Percentiles rank a stretch among this genome's conserved stretches.
Evolutionary conservation across 1,140 invertebrate species (phyloP).

Genomic region (Hycleus cichorii): DNA sequence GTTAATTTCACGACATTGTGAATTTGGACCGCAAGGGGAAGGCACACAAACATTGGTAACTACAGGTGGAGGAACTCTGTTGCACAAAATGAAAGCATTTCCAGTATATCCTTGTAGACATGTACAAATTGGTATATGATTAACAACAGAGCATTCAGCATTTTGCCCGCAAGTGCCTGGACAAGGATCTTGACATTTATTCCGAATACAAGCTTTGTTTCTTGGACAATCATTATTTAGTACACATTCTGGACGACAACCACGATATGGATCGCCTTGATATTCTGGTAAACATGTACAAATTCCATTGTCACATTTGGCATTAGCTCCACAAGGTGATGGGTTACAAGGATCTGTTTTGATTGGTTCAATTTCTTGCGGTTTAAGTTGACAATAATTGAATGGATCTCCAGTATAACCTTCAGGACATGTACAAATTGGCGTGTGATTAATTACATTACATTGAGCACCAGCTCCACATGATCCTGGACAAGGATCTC

Average conservation of each 20-base stretch:
- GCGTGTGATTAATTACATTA: slow-evolving; percentile 45
- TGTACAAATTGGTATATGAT: slow-evolving; percentile 67
- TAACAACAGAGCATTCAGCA: slow-evolving; percentile 63
- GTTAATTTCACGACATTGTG: slow-evolving; percentile 69
- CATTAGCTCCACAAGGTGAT: slow-evolving; percentile 69
- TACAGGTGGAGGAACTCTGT: slow-evolving; percentile 39
- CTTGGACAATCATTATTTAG: slow-evolving; percentile 65
- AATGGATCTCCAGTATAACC: slow-evolving; percentile 58
- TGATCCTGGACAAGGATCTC: slow-evolving; percentile 59
- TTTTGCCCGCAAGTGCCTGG: slow-evolving; percentile 61
- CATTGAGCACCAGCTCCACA: slow-evolving; percentile 56
- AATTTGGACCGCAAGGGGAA: slow-evolving; percentile 76
- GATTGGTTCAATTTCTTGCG: slow-evolving; percentile 43
- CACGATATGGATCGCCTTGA: slow-evolving; percentile 55
- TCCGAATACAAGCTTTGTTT: slow-evolving; percentile 61
- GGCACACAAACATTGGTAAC: slow-evolving; percentile 63
- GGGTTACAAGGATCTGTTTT: slow-evolving; percentile 59
- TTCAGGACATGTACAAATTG: slow-evolving; percentile 47
- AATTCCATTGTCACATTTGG: slow-evolving; percentile 58
- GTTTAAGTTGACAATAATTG: slow-evolving; percentile 47
- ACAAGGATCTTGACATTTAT: slow-evolving; percentile 65
- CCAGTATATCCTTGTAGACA: slow-evolving; percentile 61
- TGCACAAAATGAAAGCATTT: slow-evolving; percentile 60
- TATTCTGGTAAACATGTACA: slow-evolving; percentile 59
- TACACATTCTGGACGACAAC: slow-evolving; percentile 61